Conservation (phyloP, 2,113 vertebrate species). For the Phalacrocorax brasilianus region DNA sequence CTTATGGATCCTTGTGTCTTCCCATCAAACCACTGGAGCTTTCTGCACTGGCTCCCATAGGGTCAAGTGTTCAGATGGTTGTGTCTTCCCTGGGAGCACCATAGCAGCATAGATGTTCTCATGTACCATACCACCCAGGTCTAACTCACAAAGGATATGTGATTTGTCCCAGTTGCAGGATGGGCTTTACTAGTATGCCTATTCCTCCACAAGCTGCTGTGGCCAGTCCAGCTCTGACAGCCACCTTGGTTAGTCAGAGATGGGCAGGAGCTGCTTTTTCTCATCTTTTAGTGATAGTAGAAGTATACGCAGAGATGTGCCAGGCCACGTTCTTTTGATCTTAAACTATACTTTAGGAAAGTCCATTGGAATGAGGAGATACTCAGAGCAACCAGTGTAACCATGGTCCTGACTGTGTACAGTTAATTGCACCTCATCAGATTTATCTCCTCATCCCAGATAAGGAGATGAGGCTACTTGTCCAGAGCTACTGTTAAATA, state of each 20-base stretch:
- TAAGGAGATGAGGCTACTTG: background rate
- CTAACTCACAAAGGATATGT: background rate
- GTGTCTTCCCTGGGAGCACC: background rate
- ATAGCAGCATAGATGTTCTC: background rate
- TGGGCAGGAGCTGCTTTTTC: background rate
- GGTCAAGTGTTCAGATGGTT: background rate
- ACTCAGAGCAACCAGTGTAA: background rate
- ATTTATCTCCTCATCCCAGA: background rate
- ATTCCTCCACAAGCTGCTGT: background rate
- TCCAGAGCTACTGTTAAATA: background rate
- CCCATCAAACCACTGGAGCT: background rate
- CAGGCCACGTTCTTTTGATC: background rate
- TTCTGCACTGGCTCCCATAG: background rate
- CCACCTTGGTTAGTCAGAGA: background rate
- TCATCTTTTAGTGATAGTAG: background rate
- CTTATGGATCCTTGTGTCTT: background rate
- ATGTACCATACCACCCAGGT: background rate
- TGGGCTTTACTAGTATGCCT: background rate
- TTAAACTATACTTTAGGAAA: background rate
- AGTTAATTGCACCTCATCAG: background rate
- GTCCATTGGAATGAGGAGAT: background rate
- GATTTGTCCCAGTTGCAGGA: background rate
- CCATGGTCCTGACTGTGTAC: background rate
- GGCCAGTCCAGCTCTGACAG: background rate
- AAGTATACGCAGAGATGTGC: background rate